Conservation (phyloP, 1,140 invertebrate species). For the Eueides isabella region DNA sequence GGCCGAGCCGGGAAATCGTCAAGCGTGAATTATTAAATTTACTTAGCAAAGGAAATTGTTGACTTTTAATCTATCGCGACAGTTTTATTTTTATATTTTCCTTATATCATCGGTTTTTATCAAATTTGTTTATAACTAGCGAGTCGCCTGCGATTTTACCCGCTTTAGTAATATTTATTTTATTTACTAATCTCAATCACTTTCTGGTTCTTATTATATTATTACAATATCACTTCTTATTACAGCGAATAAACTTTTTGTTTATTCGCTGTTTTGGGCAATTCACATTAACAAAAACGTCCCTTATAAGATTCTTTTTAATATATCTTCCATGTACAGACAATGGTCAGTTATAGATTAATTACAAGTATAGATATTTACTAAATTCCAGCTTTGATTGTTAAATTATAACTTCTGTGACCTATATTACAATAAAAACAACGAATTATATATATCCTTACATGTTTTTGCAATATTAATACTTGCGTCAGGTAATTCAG, state of each 20-base stretch:
- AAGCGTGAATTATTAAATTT: slow-evolving; percentile 37
- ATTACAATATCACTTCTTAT: no score
- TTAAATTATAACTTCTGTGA: background rate
- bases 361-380: no score
- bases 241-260: no score
- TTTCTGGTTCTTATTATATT: no score
- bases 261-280: no score
- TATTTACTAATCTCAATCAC: no score
- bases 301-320: no score
- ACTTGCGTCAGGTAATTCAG: background rate
- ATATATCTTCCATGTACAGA: no score
- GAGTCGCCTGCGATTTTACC: no score
- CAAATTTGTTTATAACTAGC: background rate
- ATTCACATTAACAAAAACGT: no score
- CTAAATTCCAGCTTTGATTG: background rate
- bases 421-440: background rate
- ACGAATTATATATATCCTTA: background rate
- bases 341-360: no score
- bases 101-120: background rate
- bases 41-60: slow-evolving; percentile 29
- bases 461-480: background rate
- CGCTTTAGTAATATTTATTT: no score
- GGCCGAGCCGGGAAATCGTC: slow-evolving; percentile 31
- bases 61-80: slow-evolving; percentile 20
- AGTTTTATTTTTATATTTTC: background rate